Percentiles rank a stretch among this genome's conserved stretches.
Conservation (phyloP, 2,888 invertebrate genomes). For the Neocrepidodera transversa region DNA sequence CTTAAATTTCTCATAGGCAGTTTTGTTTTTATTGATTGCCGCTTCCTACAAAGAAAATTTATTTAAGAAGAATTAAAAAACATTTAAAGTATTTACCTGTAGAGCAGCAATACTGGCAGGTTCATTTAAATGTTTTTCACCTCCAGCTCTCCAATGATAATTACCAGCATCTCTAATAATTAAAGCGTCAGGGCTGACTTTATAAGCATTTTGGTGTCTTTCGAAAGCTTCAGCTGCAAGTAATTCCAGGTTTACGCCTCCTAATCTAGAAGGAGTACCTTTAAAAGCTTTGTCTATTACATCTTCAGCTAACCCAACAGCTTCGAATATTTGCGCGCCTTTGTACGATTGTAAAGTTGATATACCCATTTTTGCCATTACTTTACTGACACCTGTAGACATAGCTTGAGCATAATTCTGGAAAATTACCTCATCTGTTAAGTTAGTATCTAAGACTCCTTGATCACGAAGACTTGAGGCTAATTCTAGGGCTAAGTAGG, state of each 20-base stretch:
- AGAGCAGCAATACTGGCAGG: conserved; percentile 79
- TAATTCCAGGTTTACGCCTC: conserved; percentile 91
- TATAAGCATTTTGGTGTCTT: conserved; percentile 80
- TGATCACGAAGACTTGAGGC: conserved; percentile 86
- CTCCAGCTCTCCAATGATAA: conserved; percentile 96
- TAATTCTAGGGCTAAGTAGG: conserved; percentile 94
- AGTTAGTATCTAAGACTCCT: conserved; percentile 77
- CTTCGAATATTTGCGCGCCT: conserved; percentile 99
- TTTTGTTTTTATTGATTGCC: conserved; percentile 77
- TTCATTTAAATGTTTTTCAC: conserved; percentile 98
- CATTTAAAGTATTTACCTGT: conserved; percentile 65
- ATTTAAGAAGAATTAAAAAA: too few relatives aligned
- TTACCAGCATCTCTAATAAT: conserved; percentile 83
- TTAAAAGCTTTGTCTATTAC: conserved; percentile 95
- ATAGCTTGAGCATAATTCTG: conserved; percentile 85
- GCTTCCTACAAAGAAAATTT: conserved; percentile 75
- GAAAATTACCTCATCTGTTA: conserved; percentile 83
- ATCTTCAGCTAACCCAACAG: conserved; percentile 91
- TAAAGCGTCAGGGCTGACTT: conserved; percentile 71
- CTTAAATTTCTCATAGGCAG: conserved; percentile 84
- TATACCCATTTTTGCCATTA: conserved; percentile 99
- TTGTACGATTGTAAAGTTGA: conserved; percentile 98
- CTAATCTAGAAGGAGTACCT: conserved; percentile 71
- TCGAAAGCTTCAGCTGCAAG: conserved; percentile 86
- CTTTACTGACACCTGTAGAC: conserved; percentile 68